Conservation (phyloP, 2,797 vertebrate genomes). For the Nannoperca obscura region DNA sequence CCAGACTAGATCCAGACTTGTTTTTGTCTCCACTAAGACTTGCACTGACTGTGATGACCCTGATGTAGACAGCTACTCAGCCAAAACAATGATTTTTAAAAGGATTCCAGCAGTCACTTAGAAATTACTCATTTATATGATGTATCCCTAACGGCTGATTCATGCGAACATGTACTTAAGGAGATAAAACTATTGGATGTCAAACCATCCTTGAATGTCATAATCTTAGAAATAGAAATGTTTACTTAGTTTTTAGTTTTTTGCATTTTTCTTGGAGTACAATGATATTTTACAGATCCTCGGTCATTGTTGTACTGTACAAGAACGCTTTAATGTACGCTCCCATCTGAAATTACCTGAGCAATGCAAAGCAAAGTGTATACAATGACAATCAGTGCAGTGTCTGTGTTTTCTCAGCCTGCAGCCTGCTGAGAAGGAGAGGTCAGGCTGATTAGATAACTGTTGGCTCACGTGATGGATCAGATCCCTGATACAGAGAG, state of each 20-base stretch:
- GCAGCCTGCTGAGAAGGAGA: constrained; percentile 60
- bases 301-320: not conserved
- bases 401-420: constrained; percentile 78
- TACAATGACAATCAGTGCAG: constrained; percentile 47
- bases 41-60: constrained; percentile 23
- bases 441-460: constrained; percentile 83
- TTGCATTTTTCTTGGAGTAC: not conserved
- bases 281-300: not conserved
- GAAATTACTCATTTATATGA: not conserved
- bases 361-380: constrained; percentile 33
- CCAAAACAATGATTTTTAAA: not conserved
- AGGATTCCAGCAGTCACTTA: not conserved
- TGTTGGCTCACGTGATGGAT: constrained; percentile 54
- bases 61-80: constrained; percentile 1
- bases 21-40: constrained; percentile 37
- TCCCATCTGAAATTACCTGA: constrained; percentile 24
- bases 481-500: constrained; percentile 37
- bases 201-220: not conserved
- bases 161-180: not conserved
- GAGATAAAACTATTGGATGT: not conserved
- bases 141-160: not conserved
- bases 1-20: constrained; percentile 34
- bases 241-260: not conserved
- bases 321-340: not conserved
- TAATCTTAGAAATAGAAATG: not conserved